Conservation (phyloP, 2,797 vertebrate genomes). For the Myotis daubentonii region DNA sequence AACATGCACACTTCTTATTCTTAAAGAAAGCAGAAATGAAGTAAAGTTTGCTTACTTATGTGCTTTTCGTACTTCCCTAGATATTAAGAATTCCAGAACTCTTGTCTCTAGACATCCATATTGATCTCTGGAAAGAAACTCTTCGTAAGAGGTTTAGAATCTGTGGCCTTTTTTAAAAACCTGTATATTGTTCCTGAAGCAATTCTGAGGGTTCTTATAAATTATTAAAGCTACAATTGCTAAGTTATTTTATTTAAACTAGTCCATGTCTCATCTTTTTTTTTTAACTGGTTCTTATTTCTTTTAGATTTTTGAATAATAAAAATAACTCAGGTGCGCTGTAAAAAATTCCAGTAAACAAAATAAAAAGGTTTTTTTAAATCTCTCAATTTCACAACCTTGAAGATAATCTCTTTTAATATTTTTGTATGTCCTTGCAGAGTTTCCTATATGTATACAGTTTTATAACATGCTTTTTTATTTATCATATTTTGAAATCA, state of each 20-base stretch:
- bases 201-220: constrained; percentile 10
- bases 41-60: constrained; percentile 7
- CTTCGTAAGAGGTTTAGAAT: neutral
- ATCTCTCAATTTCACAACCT: neutral
- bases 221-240: constrained; percentile 17
- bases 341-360: neutral
- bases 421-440: neutral
- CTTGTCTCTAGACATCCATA: neutral
- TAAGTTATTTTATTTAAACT: constrained; percentile 39
- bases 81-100: constrained; percentile 49
- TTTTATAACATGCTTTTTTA: constrained; percentile 15
- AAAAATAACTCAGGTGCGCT: neutral
- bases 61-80: neutral
- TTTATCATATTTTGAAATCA: neutral
- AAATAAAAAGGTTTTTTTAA: neutral
- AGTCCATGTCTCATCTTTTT: constrained; percentile 22
- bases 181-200: neutral
- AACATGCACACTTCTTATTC: neutral
- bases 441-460: neutral
- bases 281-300: constrained; percentile 33
- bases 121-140: constrained; percentile 45
- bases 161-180: neutral
- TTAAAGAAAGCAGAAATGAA: constrained; percentile 51
- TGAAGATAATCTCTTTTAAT: neutral
- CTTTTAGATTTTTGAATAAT: neutral